Evolutionary conservation across 1,140 invertebrate genomes (phyloP).

Genomic region (Belonocnema kinseyi): DNA sequence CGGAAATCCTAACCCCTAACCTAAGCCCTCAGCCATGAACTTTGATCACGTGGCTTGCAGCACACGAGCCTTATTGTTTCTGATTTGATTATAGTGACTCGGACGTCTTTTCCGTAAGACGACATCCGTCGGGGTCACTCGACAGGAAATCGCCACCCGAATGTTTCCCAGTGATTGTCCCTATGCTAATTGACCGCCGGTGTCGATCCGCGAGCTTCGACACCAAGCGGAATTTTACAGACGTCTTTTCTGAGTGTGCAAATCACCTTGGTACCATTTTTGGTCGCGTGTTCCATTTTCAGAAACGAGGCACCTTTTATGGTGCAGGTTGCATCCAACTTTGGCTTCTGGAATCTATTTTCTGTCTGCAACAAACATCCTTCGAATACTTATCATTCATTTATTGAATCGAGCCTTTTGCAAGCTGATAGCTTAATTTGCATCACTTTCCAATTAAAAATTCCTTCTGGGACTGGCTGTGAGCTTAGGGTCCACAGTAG

Average conservation of each 20-base stretch:
- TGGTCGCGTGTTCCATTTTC: background rate
- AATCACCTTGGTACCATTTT: background rate
- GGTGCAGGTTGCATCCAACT: background rate
- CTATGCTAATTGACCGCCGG: conserved; percentile 63
- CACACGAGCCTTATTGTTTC: conserved; percentile 60
- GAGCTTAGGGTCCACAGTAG: too few species aligned
- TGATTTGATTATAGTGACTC: conserved; percentile 58
- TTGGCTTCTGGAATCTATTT: conserved; percentile 24
- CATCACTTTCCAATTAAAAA: too few species aligned
- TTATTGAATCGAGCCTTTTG: conserved; percentile 35
- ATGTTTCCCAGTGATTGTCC: conserved; percentile 68
- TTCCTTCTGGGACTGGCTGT: too few species aligned
- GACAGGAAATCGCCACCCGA: conserved; percentile 67
- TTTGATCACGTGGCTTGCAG: conserved; percentile 49
- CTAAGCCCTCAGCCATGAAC: conserved; percentile 64
- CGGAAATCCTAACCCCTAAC: conserved; percentile 70
- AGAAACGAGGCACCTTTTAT: background rate
- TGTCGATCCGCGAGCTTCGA: conserved; percentile 49
- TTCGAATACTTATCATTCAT: conserved; percentile 19
- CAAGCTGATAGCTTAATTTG: conserved; percentile 9
- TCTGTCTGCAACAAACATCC: conserved; percentile 11
- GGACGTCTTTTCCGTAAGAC: conserved; percentile 64
- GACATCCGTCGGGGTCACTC: conserved; percentile 66
- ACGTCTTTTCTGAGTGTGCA: conserved; percentile 30
- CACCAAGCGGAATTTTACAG: conserved; percentile 53